phyloP scores from a whole-genome alignment of 2,797 vertebrate genomes.

The Clarias platycephalus region DNA sequence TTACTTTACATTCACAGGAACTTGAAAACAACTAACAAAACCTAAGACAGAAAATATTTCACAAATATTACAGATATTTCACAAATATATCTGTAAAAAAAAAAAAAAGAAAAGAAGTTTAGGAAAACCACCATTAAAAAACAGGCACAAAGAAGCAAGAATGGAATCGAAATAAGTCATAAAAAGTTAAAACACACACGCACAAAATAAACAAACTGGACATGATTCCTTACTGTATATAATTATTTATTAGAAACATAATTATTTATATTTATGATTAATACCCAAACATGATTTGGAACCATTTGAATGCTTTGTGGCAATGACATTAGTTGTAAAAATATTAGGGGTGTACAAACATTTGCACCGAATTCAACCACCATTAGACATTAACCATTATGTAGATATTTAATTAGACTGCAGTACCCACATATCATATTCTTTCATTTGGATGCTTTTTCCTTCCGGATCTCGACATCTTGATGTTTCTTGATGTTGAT shows the following conservation, averaged over 20 bases:
- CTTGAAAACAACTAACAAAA: too few species aligned
- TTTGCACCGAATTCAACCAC: neutral
- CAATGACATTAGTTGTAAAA: neutral
- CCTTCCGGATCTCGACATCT: neutral
- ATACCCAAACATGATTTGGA: neutral
- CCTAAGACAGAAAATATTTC: too few species aligned
- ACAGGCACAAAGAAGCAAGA: neutral
- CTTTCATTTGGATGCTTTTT: neutral
- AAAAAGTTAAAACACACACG: neutral
- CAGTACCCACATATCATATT: neutral
- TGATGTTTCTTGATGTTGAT: slow-evolving; percentile 30
- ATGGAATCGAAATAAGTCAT: neutral
- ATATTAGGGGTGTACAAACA: neutral
- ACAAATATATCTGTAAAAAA: too few species aligned
- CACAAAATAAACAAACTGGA: neutral
- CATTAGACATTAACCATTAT: neutral
- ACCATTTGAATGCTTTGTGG: neutral
- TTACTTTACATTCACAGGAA: too few species aligned
- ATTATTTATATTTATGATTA: neutral
- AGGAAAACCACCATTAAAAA: neutral
- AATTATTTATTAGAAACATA: neutral
- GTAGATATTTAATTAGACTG: neutral
- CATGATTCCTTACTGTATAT: too few species aligned
- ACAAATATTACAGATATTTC: neutral
- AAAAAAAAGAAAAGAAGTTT: neutral